Evolutionary conservation across 2,888 invertebrate genomes (phyloP).

Genomic region (Cataglyphis rosenhaueri): DNA sequence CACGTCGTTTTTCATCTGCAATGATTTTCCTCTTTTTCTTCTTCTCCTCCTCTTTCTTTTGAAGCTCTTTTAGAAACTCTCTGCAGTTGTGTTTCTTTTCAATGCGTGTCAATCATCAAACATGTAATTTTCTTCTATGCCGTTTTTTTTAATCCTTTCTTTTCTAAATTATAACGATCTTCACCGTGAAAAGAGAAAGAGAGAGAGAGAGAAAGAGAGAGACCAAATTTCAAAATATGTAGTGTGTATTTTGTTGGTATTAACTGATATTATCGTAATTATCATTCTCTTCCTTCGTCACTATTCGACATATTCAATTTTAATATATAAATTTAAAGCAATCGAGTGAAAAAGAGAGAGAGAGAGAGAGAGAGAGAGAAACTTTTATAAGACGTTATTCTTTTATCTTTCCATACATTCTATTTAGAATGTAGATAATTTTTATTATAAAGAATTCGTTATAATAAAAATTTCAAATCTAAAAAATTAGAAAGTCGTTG

Average conservation of each 20-base stretch:
- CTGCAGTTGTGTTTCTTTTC: constrained; percentile 23
- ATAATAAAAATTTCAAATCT: neutral
- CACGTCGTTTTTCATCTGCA: constrained; percentile 31
- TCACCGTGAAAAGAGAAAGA: neutral
- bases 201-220: neutral
- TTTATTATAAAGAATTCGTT: neutral
- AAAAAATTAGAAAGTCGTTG: neutral
- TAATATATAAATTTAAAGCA: constrained; percentile 29
- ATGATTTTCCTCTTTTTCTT: constrained; percentile 29
- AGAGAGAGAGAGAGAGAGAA: neutral
- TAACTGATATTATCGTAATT: neutral
- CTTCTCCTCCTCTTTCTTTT: constrained; percentile 11
- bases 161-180: constrained; percentile 8
- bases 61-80: neutral
- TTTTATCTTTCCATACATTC: neutral
- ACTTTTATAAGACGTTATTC: neutral
- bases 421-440: too few relatives aligned
- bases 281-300: neutral
- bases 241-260: neutral
- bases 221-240: neutral
- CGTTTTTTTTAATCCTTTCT: constrained; percentile 20
- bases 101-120: constrained; percentile 8
- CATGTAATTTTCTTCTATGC: constrained; percentile 21
- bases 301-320: neutral
- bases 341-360: neutral